phyloP scores from a whole-genome alignment of 1,140 invertebrate genomes.

The roundworm (Caenorhabditis elegans) region DNA sequence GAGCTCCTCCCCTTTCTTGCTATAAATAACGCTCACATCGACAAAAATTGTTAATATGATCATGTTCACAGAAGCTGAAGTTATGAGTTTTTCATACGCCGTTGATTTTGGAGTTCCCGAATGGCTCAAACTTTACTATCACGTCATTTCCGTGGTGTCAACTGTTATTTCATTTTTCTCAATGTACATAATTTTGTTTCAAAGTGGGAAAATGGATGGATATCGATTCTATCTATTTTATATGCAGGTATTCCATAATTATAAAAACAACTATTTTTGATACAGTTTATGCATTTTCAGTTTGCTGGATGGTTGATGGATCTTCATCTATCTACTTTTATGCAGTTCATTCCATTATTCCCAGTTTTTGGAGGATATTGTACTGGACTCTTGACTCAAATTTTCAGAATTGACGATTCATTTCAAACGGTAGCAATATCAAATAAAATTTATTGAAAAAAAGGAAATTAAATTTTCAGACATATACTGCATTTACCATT shows the following conservation, averaged over 20 bases:
- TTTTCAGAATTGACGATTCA: neutral
- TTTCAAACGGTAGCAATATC: constrained; percentile 3
- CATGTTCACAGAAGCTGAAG: constrained; percentile 6
- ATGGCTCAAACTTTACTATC: neutral
- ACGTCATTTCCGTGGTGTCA: neutral
- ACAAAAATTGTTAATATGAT: neutral
- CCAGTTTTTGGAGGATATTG: neutral
- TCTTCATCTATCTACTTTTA: neutral
- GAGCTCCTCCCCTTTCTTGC: too few relatives aligned
- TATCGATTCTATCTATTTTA: neutral
- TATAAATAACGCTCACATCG: too few relatives aligned
- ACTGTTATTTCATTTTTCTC: neutral
- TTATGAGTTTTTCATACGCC: neutral
- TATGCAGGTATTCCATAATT: neutral
- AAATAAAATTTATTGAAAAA: too few relatives aligned
- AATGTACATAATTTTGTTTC: constrained; percentile 8
- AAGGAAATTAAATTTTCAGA: neutral
- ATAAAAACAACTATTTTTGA: too few relatives aligned
- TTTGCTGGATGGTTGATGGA: constrained; percentile 13
- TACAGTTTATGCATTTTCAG: too few relatives aligned
- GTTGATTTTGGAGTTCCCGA: constrained; percentile 3
- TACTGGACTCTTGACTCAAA: neutral
- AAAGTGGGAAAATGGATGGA: constrained; percentile 26
- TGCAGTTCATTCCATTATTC: constrained; percentile 5
- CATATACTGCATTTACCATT: constrained; percentile 1